Evolutionary conservation across 37 sponge, comb jelly and placozoan species (phyloP), one percentile per base, ranked within the genome.

Genomic region (Spongilla lacustris): DNA sequence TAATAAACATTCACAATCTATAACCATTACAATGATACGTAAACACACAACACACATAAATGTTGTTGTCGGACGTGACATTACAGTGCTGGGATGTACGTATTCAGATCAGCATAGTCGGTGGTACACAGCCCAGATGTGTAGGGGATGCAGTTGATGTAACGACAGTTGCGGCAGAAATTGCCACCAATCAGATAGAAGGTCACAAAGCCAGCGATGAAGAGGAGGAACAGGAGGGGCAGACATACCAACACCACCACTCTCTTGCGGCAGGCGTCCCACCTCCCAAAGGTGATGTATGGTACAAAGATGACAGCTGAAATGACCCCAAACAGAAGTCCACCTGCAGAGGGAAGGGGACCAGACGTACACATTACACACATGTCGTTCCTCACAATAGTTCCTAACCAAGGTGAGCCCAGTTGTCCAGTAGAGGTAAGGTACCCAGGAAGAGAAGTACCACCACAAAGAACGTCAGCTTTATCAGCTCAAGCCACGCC

Each of bases 271-370:
- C 67, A 69, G 2, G 89, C 83, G 74, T 94, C 96, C 75, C 77
- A 88, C 58, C 91, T 98, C 26, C 96, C 94, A 78, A 98, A 98
- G 24, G 98, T 98, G 74, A 98, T 94, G 87, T 94, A 98, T 23
- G 98, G 98, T 0, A 98, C 93, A 85, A 98, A 98, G 25, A 98
- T 79, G n/a, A 94, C 68, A 33, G 96, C 98, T 25, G 95, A 58
- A 4, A 92, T 74, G 24, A 98, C 71, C 6, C 98, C 98, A 91
- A 94, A 96, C 68, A 95, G 24, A 37, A 98, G 78, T 1, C 98
- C 98, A 66, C 97, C 96, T 78, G 87, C 58, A 58, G 58, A 58
- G 19, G 58, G 27, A 50, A 81, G 66, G 8, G n/a, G n/a, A n/a
- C n/a, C n/a, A n/a, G n/a, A n/a, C n/a, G n/a, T n/a, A n/a, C n/a